phyloP scores from a whole-genome alignment of 2,888 invertebrate genomes.

The Drosophila anomalata region DNA sequence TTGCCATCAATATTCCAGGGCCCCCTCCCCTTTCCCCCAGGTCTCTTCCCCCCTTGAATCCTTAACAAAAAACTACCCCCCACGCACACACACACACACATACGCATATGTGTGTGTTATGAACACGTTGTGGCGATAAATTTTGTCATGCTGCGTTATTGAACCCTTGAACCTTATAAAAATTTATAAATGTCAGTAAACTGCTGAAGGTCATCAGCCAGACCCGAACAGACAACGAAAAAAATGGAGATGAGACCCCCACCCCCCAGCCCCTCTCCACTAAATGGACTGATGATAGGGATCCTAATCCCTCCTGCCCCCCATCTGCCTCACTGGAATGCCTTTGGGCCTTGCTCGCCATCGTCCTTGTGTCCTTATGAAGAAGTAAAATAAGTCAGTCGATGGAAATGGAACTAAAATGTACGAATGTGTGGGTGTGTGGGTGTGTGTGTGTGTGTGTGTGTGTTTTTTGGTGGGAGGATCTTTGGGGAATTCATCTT shows the following conservation, averaged over 20 bases:
- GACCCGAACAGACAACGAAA: conserved; percentile 8
- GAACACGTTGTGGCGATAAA: conserved; percentile 67
- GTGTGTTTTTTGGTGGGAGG: too few relatives aligned
- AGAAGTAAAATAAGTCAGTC: conserved; percentile 16
- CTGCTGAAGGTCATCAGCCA: conserved; percentile 55
- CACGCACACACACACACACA: not conserved
- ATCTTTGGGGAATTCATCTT: conserved; percentile 14
- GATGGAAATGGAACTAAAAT: not conserved
- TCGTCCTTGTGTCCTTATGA: not conserved
- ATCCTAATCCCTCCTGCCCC: conserved; percentile 4
- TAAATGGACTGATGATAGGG: conserved; percentile 17
- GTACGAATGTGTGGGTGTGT: not conserved
- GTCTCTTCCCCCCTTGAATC: not conserved
- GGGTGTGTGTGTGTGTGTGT: too few relatives aligned
- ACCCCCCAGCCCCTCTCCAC: not conserved
- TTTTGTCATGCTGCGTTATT: conserved; percentile 63
- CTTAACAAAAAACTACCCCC: conserved; percentile 4
- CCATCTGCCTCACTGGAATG: not conserved
- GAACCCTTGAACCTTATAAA: conserved; percentile 64
- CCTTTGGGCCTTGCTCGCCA: not conserved
- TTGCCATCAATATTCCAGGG: conserved; percentile 65
- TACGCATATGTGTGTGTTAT: conserved; percentile 47
- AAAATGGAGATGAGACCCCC: conserved; percentile 14
- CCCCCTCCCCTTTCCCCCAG: too few relatives aligned
- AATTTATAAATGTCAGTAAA: conserved; percentile 60